Evolutionary conservation across 2,113 vertebrate species (phyloP).

Genomic region (Podilymbus podiceps): DNA sequence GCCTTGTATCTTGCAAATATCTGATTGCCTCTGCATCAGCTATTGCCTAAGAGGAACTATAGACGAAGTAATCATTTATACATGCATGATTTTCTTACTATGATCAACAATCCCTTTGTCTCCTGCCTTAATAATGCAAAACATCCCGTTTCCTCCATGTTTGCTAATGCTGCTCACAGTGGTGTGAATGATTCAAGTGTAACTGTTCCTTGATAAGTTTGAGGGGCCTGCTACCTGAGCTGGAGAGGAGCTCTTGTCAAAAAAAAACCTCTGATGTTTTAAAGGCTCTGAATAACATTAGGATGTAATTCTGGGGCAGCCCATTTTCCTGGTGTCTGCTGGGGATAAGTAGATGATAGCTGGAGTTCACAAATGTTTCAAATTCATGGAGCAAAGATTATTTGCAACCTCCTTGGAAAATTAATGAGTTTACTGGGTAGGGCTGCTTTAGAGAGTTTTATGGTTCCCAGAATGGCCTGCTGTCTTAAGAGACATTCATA

Average conservation of each 20-base stretch:
- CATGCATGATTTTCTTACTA: not conserved
- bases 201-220: not conserved
- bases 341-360: not conserved
- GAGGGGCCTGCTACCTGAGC: not conserved
- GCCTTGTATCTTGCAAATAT: conserved; percentile 49
- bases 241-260: not conserved
- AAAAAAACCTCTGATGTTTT: not conserved
- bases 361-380: not conserved
- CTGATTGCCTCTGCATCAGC: conserved; percentile 25
- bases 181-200: not conserved
- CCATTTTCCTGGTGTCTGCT: not conserved
- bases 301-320: not conserved
- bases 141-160: not conserved
- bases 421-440: not conserved
- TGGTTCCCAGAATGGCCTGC: not conserved
- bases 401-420: not conserved
- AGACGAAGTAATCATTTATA: conserved; percentile 31
- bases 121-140: conserved; percentile 33
- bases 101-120: conserved; percentile 16
- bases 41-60: conserved; percentile 43
- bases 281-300: not conserved
- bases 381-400: not conserved
- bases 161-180: not conserved
- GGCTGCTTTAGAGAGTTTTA: not conserved
- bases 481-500: not conserved